Conservation (phyloP, 53 echinoderm and acorn worm genomes). For the Holothuria leucospilota region DNA sequence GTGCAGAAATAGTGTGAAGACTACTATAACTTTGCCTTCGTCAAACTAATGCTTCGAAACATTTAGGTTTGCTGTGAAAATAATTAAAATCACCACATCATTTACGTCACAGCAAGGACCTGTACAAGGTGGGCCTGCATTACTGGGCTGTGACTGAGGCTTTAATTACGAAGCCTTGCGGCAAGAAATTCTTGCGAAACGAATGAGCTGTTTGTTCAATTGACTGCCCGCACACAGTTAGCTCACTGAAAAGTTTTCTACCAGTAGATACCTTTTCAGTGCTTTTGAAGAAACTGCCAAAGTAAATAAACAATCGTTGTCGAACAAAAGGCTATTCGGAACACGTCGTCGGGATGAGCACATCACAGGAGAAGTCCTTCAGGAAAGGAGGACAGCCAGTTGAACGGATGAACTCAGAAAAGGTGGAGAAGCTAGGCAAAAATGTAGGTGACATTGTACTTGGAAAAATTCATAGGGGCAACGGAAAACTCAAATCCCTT, state of each 20-base stretch:
- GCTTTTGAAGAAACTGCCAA: neutral
- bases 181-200: conserved; percentile 15
- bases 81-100: too few relatives aligned
- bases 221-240: conserved; percentile 7
- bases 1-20: too few relatives aligned
- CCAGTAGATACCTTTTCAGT: conserved; percentile 11
- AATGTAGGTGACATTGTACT: conserved; percentile 37
- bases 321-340: neutral
- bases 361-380: neutral
- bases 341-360: conserved; percentile 8
- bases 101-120: too few relatives aligned
- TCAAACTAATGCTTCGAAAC: too few relatives aligned
- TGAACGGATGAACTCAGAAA: neutral
- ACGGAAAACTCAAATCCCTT: neutral
- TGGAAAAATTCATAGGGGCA: neutral
- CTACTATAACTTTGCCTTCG: too few relatives aligned
- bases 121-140: too few relatives aligned
- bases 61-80: too few relatives aligned
- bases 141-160: too few relatives aligned
- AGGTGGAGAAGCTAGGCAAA: conserved; percentile 3
- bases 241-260: conserved; percentile 10
- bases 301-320: conserved; percentile 1
- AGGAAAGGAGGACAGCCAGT: neutral
- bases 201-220: conserved; percentile 23
- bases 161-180: conserved; percentile 35